phyloP scores from a whole-genome alignment of 2,797 vertebrate species.

The Champsocephalus esox region DNA sequence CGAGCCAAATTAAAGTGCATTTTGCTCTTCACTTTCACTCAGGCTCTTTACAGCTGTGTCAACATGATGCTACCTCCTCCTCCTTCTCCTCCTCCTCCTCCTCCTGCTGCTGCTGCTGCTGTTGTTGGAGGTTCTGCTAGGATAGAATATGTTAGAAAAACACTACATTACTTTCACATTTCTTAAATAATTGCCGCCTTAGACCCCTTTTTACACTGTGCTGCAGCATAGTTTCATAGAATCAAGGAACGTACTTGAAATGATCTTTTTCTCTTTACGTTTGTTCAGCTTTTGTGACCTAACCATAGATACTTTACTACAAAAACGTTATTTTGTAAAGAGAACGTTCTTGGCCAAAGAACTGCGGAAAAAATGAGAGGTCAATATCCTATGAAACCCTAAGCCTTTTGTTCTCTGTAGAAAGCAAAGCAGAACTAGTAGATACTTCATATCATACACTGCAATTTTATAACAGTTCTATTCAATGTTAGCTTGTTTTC shows the following conservation, averaged over 20 bases:
- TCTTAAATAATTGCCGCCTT: neutral
- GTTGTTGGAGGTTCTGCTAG: conserved; percentile 1
- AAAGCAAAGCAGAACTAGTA: neutral
- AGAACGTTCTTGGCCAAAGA: neutral
- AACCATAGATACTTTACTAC: neutral
- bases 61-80: conserved; percentile 40
- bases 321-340: neutral
- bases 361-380: neutral
- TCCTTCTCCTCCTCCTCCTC: too few relatives aligned
- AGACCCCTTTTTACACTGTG: neutral
- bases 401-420: neutral
- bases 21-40: conserved; percentile 25
- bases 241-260: neutral
- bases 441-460: neutral
- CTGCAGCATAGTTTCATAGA: neutral
- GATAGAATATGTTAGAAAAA: conserved; percentile 2
- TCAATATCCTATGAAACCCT: neutral
- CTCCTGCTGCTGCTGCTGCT: conserved; percentile 15
- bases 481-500: too few relatives aligned
- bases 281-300: neutral
- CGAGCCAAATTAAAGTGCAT: neutral
- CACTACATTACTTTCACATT: neutral
- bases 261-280: neutral
- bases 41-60: conserved; percentile 54
- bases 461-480: too few relatives aligned